Evolutionary conservation across 35 echinoderm and acorn worm species (phyloP).

Genomic region (Lytechinus variegatus): DNA sequence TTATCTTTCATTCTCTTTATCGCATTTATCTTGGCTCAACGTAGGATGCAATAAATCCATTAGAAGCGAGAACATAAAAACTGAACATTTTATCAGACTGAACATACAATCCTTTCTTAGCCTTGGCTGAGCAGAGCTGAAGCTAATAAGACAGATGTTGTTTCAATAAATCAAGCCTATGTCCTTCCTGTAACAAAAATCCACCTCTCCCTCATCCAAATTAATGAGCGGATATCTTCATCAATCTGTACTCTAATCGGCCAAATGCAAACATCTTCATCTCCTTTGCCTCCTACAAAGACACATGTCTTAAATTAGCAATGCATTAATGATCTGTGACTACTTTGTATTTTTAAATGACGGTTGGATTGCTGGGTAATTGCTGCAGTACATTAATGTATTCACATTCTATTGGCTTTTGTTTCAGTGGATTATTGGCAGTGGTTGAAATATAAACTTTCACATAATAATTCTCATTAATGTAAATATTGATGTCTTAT

Average conservation of each 20-base stretch:
- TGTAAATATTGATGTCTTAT: not conserved
- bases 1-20: not conserved
- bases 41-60: not conserved
- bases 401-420: too few relatives aligned
- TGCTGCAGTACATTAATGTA: not conserved
- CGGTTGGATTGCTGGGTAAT: not conserved
- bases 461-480: not conserved
- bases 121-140: not conserved
- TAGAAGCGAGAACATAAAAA: not conserved
- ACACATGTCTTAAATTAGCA: constrained; percentile 5
- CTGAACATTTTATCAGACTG: not conserved
- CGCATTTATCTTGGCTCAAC: not conserved
- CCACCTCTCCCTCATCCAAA: not conserved
- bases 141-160: not conserved
- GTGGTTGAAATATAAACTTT: not conserved
- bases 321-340: not conserved
- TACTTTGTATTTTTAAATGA: not conserved
- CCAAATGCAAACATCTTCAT: not conserved
- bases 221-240: not conserved
- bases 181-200: not conserved
- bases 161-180: not conserved
- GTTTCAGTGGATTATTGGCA: too few relatives aligned
- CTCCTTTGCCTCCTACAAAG: not conserved
- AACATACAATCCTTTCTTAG: not conserved
- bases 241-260: not conserved